Evolutionary conservation across 2,113 vertebrate genomes (phyloP).

Genomic region (Mohoua ochrocephala): DNA sequence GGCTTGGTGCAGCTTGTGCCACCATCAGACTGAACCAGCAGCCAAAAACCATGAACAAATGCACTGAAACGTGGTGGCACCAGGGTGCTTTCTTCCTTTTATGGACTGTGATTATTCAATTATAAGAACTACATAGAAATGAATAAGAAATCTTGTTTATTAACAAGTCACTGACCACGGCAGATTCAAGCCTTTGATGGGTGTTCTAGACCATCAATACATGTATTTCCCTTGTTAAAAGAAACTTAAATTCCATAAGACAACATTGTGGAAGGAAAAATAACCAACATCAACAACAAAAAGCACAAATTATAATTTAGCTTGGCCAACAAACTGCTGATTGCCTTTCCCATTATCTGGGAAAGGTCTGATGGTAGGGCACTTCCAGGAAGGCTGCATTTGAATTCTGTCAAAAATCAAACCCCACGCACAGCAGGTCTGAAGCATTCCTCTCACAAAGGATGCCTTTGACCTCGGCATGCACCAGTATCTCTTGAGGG

Average conservation of each 20-base stretch:
- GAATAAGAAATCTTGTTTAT: neutral
- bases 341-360: neutral
- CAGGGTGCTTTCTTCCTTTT: neutral
- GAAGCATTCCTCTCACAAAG: neutral
- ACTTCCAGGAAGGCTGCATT: neutral
- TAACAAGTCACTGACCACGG: neutral
- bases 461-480: neutral
- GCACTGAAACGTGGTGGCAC: fast-evolving
- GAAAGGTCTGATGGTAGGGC: neutral
- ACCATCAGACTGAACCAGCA: neutral
- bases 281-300: neutral
- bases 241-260: neutral
- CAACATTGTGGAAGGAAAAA: neutral
- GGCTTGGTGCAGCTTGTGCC: neutral
- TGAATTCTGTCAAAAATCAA: neutral
- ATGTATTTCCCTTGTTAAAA: neutral
- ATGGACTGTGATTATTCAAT: neutral
- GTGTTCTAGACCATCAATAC: neutral
- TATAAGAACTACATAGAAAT: neutral
- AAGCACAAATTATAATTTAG: neutral
- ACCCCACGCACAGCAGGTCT: fast-evolving
- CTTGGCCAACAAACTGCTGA: neutral
- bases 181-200: neutral
- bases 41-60: neutral
- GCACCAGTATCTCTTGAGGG: neutral